Conservation (phyloP, 2,888 invertebrate genomes). For the Ophion slaviceki region DNA sequence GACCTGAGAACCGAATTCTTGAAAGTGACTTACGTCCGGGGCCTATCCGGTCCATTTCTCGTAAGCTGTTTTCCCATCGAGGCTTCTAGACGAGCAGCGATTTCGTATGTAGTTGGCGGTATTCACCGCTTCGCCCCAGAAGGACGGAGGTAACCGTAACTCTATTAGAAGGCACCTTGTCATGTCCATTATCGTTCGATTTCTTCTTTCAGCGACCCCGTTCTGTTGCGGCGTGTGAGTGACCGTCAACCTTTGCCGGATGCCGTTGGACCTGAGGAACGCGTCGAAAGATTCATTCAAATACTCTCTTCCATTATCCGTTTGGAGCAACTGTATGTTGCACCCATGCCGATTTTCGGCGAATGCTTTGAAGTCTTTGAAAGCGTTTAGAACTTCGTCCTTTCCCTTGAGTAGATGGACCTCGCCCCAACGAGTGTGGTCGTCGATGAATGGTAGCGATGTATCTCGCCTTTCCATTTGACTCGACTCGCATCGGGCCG, state of each 20-base stretch:
- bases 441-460: conserved; percentile 71
- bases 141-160: background rate
- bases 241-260: conserved; percentile 66
- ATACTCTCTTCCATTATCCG: conserved; percentile 69
- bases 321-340: conserved; percentile 65
- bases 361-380: conserved; percentile 63
- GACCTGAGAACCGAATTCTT: conserved; percentile 49
- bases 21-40: background rate
- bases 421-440: conserved; percentile 65
- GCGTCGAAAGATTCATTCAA: conserved; percentile 66
- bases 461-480: conserved; percentile 66
- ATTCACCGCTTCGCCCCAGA: conserved; percentile 50
- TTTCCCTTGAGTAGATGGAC: conserved; percentile 66
- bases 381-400: conserved; percentile 62
- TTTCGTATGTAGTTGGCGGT: conserved; percentile 58
- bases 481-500: conserved; percentile 68
- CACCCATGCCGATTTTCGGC: conserved; percentile 63
- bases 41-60: conserved; percentile 34
- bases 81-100: conserved; percentile 36
- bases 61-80: conserved; percentile 46
- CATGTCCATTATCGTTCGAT: conserved; percentile 72
- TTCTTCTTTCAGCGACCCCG: conserved; percentile 73
- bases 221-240: conserved; percentile 72
- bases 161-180: conserved; percentile 50
- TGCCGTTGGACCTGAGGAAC: conserved; percentile 69